phyloP scores from a whole-genome alignment of 2,797 vertebrate genomes.

The Pangasius mekongensis region DNA sequence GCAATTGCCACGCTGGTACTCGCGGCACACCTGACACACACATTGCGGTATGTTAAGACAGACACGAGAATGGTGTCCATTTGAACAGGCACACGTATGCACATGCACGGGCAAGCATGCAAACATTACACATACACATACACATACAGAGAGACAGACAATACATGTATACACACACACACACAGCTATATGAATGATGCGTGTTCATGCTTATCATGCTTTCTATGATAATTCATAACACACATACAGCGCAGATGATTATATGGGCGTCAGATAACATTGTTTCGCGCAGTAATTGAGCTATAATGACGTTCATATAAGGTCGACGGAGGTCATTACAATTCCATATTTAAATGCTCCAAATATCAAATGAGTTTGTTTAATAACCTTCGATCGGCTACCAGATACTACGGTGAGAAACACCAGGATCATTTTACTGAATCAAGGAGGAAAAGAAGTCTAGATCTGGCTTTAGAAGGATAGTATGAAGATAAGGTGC shows the following conservation, averaged over 20 bases:
- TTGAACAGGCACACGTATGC: not conserved
- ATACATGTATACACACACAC: too few relatives aligned
- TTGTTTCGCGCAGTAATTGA: not conserved
- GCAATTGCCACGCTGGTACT: slow-evolving; percentile 97
- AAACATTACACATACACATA: not conserved
- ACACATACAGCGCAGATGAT: not conserved
- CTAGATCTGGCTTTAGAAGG: not conserved
- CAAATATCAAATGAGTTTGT: not conserved
- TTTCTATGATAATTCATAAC: not conserved
- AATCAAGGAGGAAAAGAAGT: not conserved
- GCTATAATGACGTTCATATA: not conserved
- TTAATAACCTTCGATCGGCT: not conserved
- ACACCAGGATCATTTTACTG: not conserved
- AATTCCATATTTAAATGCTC: not conserved
- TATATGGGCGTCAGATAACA: not conserved
- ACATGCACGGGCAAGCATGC: not conserved
- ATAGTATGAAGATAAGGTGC: not conserved
- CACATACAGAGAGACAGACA: not conserved
- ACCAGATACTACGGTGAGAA: not conserved
- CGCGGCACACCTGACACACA: slow-evolving; percentile 87
- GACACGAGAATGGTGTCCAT: not conserved
- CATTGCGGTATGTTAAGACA: not conserved
- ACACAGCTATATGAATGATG: not conserved
- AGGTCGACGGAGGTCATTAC: not conserved
- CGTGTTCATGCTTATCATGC: not conserved